A percentile compares a stretch with the other conserved stretches of the same genome.
phyloP scores from a whole-genome alignment of 2,888 invertebrate species.

The Pseudeuparius sepicola region DNA sequence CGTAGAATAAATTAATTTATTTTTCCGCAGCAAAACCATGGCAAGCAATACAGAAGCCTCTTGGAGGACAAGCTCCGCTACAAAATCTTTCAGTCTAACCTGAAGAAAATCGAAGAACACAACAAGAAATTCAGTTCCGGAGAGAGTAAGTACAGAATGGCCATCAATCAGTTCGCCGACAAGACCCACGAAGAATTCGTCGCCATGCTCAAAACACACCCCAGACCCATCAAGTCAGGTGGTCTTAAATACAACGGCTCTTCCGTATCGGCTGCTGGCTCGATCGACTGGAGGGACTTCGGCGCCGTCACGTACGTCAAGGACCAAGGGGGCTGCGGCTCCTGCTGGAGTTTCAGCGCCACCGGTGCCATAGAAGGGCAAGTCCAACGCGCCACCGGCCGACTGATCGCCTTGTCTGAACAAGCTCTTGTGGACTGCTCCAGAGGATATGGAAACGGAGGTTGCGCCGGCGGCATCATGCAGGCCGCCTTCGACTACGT shows the following conservation, averaged over 20 bases:
- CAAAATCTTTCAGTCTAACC: too few relatives aligned
- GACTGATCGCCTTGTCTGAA: constrained; percentile 42
- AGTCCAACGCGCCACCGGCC: constrained; percentile 40
- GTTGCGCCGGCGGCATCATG: constrained; percentile 46
- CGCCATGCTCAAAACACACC: constrained; percentile 5
- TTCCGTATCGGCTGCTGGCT: too few relatives aligned
- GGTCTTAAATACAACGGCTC: too few relatives aligned
- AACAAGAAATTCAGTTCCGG: too few relatives aligned
- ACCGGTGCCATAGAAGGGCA: constrained; percentile 47
- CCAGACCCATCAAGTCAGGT: too few relatives aligned
- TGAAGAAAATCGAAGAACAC: too few relatives aligned
- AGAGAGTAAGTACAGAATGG: too few relatives aligned
- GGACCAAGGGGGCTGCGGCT: constrained; percentile 19
- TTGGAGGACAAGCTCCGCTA: too few relatives aligned
- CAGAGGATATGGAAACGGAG: constrained; percentile 40
- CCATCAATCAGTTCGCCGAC: constrained; percentile 10
- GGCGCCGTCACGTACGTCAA: constrained; percentile 19
- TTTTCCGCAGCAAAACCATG: too few relatives aligned
- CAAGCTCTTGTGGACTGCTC: constrained; percentile 47
- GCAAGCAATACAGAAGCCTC: too few relatives aligned
- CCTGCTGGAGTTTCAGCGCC: constrained; percentile 22
- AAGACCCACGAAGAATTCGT: constrained; percentile 8
- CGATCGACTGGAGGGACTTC: constrained; percentile 18
- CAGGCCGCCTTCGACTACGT: too few relatives aligned
- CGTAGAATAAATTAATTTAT: too few relatives aligned